Evolutionary conservation across 2,888 invertebrate genomes (phyloP), one percentile per base, ranked within the genome.

Genomic region (Eupithecia exiguata): DNA sequence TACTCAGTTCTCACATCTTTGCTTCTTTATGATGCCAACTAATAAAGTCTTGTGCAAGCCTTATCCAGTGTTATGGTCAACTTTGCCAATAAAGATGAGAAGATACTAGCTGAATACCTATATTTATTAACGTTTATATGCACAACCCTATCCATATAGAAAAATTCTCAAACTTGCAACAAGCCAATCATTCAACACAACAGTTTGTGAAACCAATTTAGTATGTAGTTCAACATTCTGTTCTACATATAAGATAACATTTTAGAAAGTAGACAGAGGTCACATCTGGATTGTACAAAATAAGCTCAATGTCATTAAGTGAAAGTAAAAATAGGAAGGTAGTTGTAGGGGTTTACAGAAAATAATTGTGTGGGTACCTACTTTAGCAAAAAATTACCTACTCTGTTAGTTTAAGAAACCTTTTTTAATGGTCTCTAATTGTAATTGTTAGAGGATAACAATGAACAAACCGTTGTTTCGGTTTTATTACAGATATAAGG

Each of bases 281-380:
- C 65, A 49, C 38, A n/a, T 65, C 38, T 21, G 14, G 38, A 21
- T 58, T 25, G 49, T 49, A 65, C 25, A 49, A 46, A 36, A 25
- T 38, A 40, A 43, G 25, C 67, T 75, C 70, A 72, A 75, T 75
- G 72, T 46, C 75, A 75, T 53, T 58, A 46, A 63, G 75, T 72
- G 75, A 75, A 72, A 75, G 75, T 72, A 30, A 30, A 4, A 3
- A 30, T 63, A 58, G 14, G 14, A 68, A 58, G 14, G 14, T 58
- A 58, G 12, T 25, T 25, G 12, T 25, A 58, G 58, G 58, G 58
- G 21, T 58, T 14, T 58, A 25, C 25, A 25, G 5, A 14, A 58
- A 7, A 21, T 21, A 53, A 10, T 10, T 21, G 21, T 10, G 21
- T 10, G 21, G 10, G 49, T n/a, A n/a, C n/a, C n/a, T 53, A 21